These are phyloP conservation scores for Megaustenia siamemsis DNA, from an alignment of 2,888 invertebrate genomes.

Conservation along the genomic window DNA sequence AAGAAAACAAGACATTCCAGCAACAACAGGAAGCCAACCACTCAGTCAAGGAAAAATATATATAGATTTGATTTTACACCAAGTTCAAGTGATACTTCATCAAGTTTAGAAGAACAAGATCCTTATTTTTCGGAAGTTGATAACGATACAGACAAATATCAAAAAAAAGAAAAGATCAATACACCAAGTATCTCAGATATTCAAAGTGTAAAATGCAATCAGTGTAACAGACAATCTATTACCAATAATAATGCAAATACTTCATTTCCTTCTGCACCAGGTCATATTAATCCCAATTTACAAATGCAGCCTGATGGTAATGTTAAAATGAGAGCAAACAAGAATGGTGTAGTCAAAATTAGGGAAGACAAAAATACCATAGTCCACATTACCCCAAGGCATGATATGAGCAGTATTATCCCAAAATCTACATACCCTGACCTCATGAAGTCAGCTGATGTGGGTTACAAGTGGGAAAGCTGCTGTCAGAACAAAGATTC, in stretches of 20 bases:
- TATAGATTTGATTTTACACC: neutral
- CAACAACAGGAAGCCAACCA: neutral
- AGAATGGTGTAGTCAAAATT: neutral
- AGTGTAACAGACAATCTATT: neutral
- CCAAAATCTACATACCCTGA: neutral
- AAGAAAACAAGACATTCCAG: neutral
- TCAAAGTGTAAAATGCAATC: no score
- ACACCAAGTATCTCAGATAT: neutral
- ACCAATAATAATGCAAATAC: neutral
- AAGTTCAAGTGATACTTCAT: neutral
- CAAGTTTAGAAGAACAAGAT: neutral
- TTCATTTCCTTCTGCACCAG: neutral
- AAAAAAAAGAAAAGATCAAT: neutral
- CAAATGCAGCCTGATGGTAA: neutral
- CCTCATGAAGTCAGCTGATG: neutral
- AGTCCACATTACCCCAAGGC: neutral
- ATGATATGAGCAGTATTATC: neutral
- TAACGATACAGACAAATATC: neutral
- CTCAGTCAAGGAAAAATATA: neutral
- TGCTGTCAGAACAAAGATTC: neutral
- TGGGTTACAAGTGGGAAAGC: neutral
- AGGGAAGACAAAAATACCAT: neutral
- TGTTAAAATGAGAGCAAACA: conserved; percentile 10
- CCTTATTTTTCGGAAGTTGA: neutral
- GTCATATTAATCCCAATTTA: neutral